phyloP scores from a whole-genome alignment of 92 coral and sea anemone genomes.

The Paramuricea clavata region DNA sequence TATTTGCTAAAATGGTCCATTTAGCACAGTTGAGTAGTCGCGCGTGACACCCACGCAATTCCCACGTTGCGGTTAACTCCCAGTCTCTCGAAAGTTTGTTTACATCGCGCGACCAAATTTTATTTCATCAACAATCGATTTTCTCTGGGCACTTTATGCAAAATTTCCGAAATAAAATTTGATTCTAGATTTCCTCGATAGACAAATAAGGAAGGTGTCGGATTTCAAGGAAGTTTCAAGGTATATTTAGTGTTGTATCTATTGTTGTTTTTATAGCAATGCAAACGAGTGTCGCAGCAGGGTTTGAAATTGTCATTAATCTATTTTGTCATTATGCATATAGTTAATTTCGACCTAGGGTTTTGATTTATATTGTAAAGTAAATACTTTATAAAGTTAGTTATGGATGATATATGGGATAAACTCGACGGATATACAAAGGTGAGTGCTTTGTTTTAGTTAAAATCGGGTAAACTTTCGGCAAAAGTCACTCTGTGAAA shows the following conservation, averaged over 20 bases:
- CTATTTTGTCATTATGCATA: slow-evolving; percentile 14
- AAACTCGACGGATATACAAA: slow-evolving; percentile 33
- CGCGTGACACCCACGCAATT: neutral
- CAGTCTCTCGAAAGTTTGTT: slow-evolving; percentile 1
- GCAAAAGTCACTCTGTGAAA: neutral
- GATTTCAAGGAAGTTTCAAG: slow-evolving; percentile 11
- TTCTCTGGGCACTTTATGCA: neutral
- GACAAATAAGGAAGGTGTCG: neutral
- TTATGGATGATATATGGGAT: slow-evolving; percentile 42
- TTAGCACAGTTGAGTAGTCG: neutral
- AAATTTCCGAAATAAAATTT: neutral
- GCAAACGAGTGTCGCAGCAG: neutral
- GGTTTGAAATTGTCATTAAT: neutral
- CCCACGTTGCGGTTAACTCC: neutral
- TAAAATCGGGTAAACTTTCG: neutral
- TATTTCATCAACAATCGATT: slow-evolving; percentile 41
- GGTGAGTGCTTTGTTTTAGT: slow-evolving; percentile 1
- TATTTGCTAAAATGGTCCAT: too few relatives aligned
- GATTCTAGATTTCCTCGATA: neutral
- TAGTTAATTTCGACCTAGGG: neutral
- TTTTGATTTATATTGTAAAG: slow-evolving; percentile 7
- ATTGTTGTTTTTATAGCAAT: slow-evolving; percentile 4
- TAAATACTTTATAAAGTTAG: neutral
- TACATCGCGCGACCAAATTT: slow-evolving; percentile 12
- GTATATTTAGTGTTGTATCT: neutral